A percentile compares a stretch with the other conserved stretches of the same genome.
These are phyloP conservation scores for Noctilio leporinus DNA, from an alignment of 2,113 vertebrate genomes.

Conservation along the genomic window DNA sequence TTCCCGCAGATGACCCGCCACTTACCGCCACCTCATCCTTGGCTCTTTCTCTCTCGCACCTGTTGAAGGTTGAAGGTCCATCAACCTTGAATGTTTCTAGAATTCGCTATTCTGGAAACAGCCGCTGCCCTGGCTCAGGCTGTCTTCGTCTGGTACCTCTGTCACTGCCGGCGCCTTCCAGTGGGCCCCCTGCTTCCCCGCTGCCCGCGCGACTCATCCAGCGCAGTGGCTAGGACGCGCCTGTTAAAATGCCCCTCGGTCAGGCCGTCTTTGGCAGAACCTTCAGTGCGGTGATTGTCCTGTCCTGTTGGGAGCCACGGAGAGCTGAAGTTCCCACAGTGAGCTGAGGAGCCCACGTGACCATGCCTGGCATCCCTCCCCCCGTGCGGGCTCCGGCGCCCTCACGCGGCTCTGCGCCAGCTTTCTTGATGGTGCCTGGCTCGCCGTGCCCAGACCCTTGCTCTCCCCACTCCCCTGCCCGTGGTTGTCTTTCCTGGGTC, in stretches of 20 bases:
- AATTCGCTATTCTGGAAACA: background rate
- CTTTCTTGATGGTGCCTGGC: fast-evolving
- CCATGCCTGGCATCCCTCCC: fast-evolving
- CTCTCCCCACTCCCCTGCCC: fast-evolving
- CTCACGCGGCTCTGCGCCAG: fast-evolving
- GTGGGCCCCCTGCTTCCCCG: background rate
- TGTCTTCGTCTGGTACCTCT: fast-evolving
- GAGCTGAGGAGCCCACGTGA: fast-evolving
- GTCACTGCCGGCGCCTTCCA: fast-evolving
- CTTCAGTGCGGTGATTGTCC: fast-evolving
- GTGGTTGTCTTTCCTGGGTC: no score
- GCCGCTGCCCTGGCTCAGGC: background rate
- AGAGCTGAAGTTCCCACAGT: background rate
- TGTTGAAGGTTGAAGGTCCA: no score
- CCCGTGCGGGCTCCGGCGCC: fast-evolving
- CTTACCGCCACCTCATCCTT: background rate
- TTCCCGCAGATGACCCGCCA: background rate
- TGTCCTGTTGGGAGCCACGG: background rate
- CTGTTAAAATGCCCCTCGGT: fast-evolving
- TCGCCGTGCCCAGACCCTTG: background rate
- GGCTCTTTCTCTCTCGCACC: background rate
- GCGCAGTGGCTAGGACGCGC: fast-evolving
- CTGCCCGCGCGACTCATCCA: fast-evolving
- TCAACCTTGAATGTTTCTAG: background rate
- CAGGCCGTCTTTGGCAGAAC: background rate